A percentile compares a stretch with the other conserved stretches of the same genome.
Conservation (phyloP, 2,113 vertebrate genomes). For the Corythaeola cristata region DNA sequence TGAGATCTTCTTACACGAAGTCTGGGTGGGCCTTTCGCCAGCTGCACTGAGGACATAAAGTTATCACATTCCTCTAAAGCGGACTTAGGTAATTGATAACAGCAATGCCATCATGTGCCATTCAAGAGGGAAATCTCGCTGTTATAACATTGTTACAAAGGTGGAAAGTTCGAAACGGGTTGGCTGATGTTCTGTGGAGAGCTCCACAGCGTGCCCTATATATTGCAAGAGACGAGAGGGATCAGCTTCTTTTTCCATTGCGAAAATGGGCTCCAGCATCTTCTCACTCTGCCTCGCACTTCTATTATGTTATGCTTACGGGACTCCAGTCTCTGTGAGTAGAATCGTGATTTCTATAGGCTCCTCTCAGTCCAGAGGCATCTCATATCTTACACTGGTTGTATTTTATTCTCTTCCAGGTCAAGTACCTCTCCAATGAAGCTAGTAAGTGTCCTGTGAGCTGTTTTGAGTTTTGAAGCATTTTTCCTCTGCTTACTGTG, state of each 20-base stretch:
- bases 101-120: background rate
- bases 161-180: background rate
- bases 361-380: background rate
- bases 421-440: background rate
- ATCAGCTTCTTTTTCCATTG: background rate
- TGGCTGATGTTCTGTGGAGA: background rate
- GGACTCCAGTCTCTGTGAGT: conserved; percentile 46
- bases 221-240: background rate
- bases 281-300: background rate
- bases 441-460: conserved; percentile 58
- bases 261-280: conserved; percentile 21
- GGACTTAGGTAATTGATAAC: conserved; percentile 8
- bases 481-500: background rate
- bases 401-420: conserved; percentile 61
- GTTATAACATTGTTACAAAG: background rate
- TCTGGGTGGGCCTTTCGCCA: background rate
- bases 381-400: background rate
- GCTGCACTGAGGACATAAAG: background rate
- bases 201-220: conserved; percentile 2
- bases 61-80: background rate
- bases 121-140: background rate
- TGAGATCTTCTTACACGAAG: background rate
- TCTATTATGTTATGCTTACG: background rate
- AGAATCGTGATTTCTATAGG: background rate
- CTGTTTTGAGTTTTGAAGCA: background rate